Conservation (phyloP, 2,888 invertebrate species). For the Endomychus coccineus region DNA sequence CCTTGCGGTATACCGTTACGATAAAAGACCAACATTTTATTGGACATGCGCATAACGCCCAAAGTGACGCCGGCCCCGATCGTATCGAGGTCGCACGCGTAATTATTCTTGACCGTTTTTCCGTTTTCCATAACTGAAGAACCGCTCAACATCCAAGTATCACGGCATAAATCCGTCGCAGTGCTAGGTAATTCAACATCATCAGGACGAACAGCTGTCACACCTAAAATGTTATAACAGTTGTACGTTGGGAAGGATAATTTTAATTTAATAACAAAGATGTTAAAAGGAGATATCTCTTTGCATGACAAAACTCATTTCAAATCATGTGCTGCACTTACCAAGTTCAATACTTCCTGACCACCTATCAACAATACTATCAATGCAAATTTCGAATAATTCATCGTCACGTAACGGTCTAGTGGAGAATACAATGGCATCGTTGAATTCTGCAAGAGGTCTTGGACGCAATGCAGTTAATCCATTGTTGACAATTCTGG, state of each 20-base stretch:
- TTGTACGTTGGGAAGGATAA: background rate
- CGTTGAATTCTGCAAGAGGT: constrained; percentile 87
- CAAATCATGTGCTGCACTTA: no score
- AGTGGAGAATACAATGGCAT: constrained; percentile 87
- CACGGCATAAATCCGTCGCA: constrained; percentile 84
- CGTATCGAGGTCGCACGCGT: constrained; percentile 77
- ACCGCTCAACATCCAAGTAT: constrained; percentile 89
- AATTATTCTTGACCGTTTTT: constrained; percentile 74
- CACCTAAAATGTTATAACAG: constrained; percentile 49
- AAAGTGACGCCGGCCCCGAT: constrained; percentile 71
- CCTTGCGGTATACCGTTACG: constrained; percentile 16
- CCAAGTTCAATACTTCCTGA: constrained; percentile 87
- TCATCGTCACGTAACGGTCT: constrained; percentile 82
- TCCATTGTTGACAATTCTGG: constrained; percentile 74
- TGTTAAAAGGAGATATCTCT: no score
- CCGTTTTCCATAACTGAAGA: constrained; percentile 89
- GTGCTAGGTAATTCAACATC: constrained; percentile 82
- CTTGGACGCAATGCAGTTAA: constrained; percentile 80
- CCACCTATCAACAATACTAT: constrained; percentile 89
- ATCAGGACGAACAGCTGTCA: constrained; percentile 83
- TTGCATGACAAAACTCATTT: no score
- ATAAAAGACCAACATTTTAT: constrained; percentile 71
- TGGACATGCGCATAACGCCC: constrained; percentile 74
- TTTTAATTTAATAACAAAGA: background rate
- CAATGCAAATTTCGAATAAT: constrained; percentile 84